Evolutionary conservation across 2,113 vertebrate species (phyloP), one percentile per base, ranked within the genome.

Genomic region (Centropus bengalensis): DNA sequence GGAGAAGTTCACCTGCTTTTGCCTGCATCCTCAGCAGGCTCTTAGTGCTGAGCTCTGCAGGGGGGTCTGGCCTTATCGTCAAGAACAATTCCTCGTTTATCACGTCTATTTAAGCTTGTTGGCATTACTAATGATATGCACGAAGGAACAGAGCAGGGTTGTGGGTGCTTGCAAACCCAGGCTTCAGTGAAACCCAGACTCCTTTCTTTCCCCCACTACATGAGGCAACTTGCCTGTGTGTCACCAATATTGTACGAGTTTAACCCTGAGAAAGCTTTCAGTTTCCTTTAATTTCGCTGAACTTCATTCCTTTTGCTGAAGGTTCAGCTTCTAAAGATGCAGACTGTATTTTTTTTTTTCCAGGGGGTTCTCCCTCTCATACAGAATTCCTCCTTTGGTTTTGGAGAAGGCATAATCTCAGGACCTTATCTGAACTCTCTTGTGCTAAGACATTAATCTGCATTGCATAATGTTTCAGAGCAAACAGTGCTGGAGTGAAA

Each of bases 401-500:
- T 60, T 52, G 15, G n/a, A 91, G 60, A 89, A 82, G 32, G 20
- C 32, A 64, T 91, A 90, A 79, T 96, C 81, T 89, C 81, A 96
- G 82, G 75, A 94, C 93, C 60, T 94, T 16, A 5, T 68, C 90
- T 95, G 90, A 95, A 96, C 91, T 87, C 58, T 79, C 56, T 66
- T 75, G 74, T 88, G 63, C 63, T 90, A 63, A 86, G 13, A 88
- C 83, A 73, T 92, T 94, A 96, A 95, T 95, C 94, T 95, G 83
- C 63, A 88, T 64, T 92, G 79, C 82, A 82, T 76, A 82, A 91
- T 70, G 80, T 83, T 92, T 86, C 1, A 0, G 74, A 90, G 71
- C 92, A 97, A 96, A 96, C 76, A 96, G 51, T 9, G 40, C 86
- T 88, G 81, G 83, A 91, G 88, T 91, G 60, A 95, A 92, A 54